Conservation (phyloP, 2,888 invertebrate species). For the Stenodema calcarata region DNA sequence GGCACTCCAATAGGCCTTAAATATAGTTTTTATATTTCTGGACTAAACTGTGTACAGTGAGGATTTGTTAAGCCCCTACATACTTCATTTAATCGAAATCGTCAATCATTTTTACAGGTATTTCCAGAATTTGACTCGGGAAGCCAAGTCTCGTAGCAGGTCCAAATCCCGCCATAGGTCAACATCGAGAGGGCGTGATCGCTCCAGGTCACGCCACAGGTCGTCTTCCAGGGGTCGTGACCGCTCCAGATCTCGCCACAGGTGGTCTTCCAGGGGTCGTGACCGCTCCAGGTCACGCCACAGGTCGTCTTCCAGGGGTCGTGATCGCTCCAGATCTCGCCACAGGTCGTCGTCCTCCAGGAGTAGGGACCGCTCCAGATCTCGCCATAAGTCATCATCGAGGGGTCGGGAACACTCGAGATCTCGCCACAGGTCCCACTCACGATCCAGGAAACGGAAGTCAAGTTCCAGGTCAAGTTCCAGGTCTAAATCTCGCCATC, state of each 20-base stretch:
- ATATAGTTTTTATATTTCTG: too few relatives aligned
- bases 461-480: too few relatives aligned
- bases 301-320: background rate
- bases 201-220: background rate
- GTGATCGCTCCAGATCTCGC: conserved; percentile 6
- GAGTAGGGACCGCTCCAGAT: background rate
- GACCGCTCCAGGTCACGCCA: background rate
- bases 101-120: background rate
- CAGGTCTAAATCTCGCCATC: background rate
- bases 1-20: too few relatives aligned
- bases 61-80: background rate
- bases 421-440: too few relatives aligned
- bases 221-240: background rate
- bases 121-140: background rate
- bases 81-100: background rate
- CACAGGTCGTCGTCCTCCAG: background rate
- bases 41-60: too few relatives aligned
- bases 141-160: conserved; percentile 48
- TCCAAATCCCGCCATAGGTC: conserved; percentile 57
- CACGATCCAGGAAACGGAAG: too few relatives aligned
- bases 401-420: background rate
- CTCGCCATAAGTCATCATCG: background rate
- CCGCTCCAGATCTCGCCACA: background rate
- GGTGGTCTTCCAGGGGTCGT: background rate
- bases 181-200: background rate